Percentiles rank a stretch among this genome's conserved stretches.
These are phyloP conservation scores for Corythoichthys haematopterus DNA, from an alignment of 2,113 vertebrate genomes.

Conservation along the genomic window DNA sequence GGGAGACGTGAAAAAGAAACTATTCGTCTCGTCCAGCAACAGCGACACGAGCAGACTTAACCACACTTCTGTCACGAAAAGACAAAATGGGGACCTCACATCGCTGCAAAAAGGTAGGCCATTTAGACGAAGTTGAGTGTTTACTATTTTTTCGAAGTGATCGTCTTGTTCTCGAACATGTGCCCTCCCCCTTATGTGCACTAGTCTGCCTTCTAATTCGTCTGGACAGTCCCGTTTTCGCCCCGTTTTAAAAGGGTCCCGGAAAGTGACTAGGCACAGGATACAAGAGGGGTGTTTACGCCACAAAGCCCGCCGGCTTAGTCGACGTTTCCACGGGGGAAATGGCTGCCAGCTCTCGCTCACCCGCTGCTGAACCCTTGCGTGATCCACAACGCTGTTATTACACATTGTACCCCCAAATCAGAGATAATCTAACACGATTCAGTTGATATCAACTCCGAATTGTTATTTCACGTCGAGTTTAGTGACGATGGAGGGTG, in stretches of 20 bases:
- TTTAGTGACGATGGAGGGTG: neutral
- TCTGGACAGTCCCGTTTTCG: conserved; percentile 31
- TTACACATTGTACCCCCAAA: neutral
- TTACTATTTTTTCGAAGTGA: conserved; percentile 2
- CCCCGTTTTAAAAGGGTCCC: conserved; percentile 1
- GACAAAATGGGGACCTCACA: conserved; percentile 67
- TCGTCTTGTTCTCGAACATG: conserved; percentile 5
- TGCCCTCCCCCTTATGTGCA: conserved; percentile 2
- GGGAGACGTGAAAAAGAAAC: conserved; percentile 63
- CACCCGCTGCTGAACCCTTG: conserved; percentile 50
- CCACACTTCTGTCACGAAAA: conserved; percentile 51
- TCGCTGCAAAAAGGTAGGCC: conserved; percentile 65
- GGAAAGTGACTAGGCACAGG: neutral
- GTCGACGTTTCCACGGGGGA: conserved; percentile 8
- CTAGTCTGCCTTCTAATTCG: conserved; percentile 19
- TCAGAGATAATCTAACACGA: neutral
- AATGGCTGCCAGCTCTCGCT: conserved; percentile 32
- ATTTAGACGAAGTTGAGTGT: conserved; percentile 28
- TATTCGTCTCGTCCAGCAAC: conserved; percentile 36
- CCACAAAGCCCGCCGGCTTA: conserved; percentile 2
- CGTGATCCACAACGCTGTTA: neutral
- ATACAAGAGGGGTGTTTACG: neutral
- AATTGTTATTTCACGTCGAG: neutral
- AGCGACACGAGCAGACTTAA: conserved; percentile 28
- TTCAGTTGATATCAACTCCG: neutral